Conservation (phyloP, 1,140 invertebrate species). For the Atta cephalotes region DNA sequence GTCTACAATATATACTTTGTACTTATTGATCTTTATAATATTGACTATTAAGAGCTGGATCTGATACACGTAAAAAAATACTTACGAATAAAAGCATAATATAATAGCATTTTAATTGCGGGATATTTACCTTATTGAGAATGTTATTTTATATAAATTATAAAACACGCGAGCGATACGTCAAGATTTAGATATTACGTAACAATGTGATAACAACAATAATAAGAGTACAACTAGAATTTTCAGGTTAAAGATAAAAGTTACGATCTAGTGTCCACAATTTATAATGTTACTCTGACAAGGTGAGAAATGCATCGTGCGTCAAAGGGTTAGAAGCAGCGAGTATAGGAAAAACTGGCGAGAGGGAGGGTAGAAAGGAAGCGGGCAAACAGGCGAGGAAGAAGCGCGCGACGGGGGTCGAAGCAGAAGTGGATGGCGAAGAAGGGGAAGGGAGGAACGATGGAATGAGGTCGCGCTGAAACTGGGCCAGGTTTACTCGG, state of each 20-base stretch:
- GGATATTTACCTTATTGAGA: background rate
- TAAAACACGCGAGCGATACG: background rate
- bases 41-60: background rate
- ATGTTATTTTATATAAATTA: background rate
- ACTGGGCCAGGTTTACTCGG: conserved; percentile 86
- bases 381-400: conserved; percentile 7
- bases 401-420: conserved; percentile 38
- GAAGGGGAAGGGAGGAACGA: conserved; percentile 60
- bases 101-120: conserved; percentile 5
- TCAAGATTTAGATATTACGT: background rate
- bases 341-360: conserved; percentile 7
- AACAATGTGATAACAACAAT: background rate
- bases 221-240: background rate
- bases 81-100: background rate
- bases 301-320: conserved; percentile 27
- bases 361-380: conserved; percentile 25
- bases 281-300: conserved; percentile 19
- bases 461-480: conserved; percentile 81
- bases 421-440: conserved; percentile 55
- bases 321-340: conserved; percentile 33
- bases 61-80: background rate
- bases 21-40: background rate
- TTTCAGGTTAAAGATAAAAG: background rate
- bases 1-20: background rate
- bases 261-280: background rate